Percentiles rank a stretch among this genome's conserved stretches.
These are phyloP conservation scores for Botia almorhae DNA, from an alignment of 2,797 vertebrate species.

Conservation along the genomic window DNA sequence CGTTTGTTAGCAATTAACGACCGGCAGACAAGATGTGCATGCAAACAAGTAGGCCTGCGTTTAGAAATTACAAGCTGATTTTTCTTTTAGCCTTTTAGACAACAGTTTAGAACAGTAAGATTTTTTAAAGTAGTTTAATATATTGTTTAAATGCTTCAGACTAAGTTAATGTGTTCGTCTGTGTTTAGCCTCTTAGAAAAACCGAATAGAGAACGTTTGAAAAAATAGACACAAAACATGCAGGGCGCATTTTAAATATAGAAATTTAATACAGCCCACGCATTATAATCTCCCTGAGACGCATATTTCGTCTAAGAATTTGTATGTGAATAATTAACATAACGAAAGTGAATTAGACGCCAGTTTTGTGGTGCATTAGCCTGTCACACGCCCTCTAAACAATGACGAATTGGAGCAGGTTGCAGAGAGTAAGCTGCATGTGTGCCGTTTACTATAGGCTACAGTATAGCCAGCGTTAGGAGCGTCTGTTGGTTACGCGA, in stretches of 20 bases:
- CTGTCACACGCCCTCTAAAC: constrained; percentile 56
- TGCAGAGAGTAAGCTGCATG: constrained; percentile 44
- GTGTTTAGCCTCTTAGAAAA: background rate
- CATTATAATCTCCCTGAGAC: constrained; percentile 11
- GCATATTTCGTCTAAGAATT: constrained; percentile 50
- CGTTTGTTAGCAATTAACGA: background rate
- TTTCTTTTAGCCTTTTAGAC: background rate
- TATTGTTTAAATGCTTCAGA: background rate
- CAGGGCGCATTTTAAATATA: background rate
- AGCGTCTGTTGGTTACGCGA: constrained; percentile 55
- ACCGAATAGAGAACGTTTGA: background rate
- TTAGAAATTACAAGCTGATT: background rate
- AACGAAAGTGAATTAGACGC: constrained; percentile 44
- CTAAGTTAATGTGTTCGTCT: background rate
- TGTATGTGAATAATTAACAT: constrained; percentile 19
- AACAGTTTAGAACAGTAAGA: too few species aligned
- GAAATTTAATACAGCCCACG: background rate
- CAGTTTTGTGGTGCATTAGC: constrained; percentile 52
- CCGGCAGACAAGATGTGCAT: background rate
- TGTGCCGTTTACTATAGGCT: constrained; percentile 19
- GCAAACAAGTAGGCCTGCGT: background rate
- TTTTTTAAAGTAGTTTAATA: background rate
- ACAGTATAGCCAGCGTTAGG: constrained; percentile 10
- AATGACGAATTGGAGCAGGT: constrained; percentile 66
- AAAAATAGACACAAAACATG: background rate